A percentile compares a stretch with the other conserved stretches of the same genome.
Conservation (phyloP, 2,113 vertebrate species). For the Phrynosoma platyrhinos region DNA sequence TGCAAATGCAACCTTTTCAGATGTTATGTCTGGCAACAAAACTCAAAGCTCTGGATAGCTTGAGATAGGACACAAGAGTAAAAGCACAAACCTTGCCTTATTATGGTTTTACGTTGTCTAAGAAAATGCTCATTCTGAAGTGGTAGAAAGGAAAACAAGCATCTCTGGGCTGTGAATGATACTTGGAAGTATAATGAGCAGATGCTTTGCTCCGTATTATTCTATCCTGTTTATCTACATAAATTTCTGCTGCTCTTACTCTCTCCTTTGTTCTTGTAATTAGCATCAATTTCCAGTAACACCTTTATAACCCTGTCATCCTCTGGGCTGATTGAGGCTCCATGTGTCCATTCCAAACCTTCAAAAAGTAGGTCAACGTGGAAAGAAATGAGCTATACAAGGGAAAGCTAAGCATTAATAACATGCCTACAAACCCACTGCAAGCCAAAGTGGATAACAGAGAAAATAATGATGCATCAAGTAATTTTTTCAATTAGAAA, state of each 20-base stretch:
- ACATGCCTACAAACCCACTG: slow-evolving; percentile 30
- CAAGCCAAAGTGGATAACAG: neutral
- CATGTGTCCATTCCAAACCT: neutral
- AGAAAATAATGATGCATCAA: slow-evolving; percentile 10
- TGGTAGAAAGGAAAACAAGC: neutral
- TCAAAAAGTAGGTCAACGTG: slow-evolving; percentile 8
- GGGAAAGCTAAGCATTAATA: neutral
- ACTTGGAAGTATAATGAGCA: neutral
- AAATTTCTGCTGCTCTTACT: slow-evolving; percentile 15
- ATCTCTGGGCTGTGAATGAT: neutral
- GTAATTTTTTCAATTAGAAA: slow-evolving; percentile 13
- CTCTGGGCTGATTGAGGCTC: slow-evolving; percentile 36
- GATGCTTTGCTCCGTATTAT: neutral
- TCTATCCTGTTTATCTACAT: neutral
- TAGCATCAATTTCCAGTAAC: slow-evolving; percentile 11
- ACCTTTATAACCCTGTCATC: slow-evolving; percentile 13
- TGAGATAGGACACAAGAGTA: neutral
- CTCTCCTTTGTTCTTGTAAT: slow-evolving; percentile 5
- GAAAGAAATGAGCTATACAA: neutral
- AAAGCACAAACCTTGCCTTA: neutral
- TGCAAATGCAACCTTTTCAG: slow-evolving; percentile 36
- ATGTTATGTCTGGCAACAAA: slow-evolving; percentile 25
- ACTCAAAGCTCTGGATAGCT: neutral
- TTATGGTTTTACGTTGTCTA: neutral
- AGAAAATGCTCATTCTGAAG: neutral